These are phyloP conservation scores for Deilephila elpenor DNA, from an alignment of 2,888 invertebrate genomes.

Conservation along the genomic window DNA sequence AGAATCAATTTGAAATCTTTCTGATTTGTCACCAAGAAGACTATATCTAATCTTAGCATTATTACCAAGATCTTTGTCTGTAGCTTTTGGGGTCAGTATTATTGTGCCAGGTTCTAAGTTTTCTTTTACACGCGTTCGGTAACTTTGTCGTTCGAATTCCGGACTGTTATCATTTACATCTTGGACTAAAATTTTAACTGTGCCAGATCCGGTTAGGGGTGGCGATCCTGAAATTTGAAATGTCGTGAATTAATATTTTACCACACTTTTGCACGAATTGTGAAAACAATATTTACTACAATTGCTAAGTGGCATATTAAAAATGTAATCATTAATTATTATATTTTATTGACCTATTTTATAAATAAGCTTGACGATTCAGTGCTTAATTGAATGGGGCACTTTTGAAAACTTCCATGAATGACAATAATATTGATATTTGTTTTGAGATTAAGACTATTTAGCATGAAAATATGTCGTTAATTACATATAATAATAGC, in stretches of 20 bases:
- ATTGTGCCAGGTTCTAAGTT: slow-evolving; percentile 91
- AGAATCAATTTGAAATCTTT: slow-evolving; percentile 91
- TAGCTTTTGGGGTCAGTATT: slow-evolving; percentile 91
- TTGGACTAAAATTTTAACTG: slow-evolving; percentile 94
- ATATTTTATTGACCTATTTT: too few relatives aligned
- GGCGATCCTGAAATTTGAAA: slow-evolving; percentile 90
- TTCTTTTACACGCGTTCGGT: slow-evolving; percentile 91
- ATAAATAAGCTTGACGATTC: too few relatives aligned
- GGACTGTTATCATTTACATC: slow-evolving; percentile 98
- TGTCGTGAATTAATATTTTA: slow-evolving; percentile 17
- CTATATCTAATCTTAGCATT: slow-evolving; percentile 95
- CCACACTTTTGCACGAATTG: not conserved
- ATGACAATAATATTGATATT: too few relatives aligned
- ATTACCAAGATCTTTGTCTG: slow-evolving; percentile 92
- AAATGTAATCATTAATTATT: too few relatives aligned
- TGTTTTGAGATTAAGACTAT: not conserved
- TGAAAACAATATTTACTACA: not conserved
- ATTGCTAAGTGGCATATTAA: not conserved
- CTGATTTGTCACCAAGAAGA: slow-evolving; percentile 91
- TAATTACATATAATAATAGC: not conserved
- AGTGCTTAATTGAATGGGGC: too few relatives aligned
- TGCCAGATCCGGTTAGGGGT: slow-evolving; percentile 95
- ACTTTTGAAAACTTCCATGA: too few relatives aligned
- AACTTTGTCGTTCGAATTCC: slow-evolving; percentile 92
- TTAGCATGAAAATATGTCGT: not conserved